Base-by-base conservation (phyloP, 2,797 vertebrate species). In the Clarias fuscus region DNA sequence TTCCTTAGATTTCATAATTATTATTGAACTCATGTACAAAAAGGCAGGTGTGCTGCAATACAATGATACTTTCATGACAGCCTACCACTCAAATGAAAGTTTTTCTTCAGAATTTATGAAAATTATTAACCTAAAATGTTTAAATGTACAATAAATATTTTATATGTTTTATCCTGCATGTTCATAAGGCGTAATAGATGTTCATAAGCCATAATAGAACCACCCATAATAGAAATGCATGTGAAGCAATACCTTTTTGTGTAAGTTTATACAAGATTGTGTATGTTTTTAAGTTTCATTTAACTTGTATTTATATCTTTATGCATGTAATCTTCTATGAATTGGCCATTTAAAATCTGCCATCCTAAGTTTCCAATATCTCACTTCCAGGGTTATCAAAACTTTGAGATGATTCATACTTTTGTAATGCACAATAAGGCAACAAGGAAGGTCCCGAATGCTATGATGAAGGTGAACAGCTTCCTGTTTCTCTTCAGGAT, bases 401-500 rank as follows among this genome's bases (percentile, higher is more conserved):
- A n/a, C n/a, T n/a, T n/a, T 33, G 27, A 27, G 7, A 68, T 82
- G 64, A 82, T 61, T 94, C 97, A 97, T 91, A 99, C 98, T 90
- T 98, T 99, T 70, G 98, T 99, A 82, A 99, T 93, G 89, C 98
- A 99, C 79, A 97, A 89, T 84, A 99, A 93, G 17, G 98, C 98
- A 76, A 98, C 77, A 27, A 99, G 94, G 92, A 99, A 99, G 17
- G 98, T 99, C 86, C 96, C 93, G 56, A 97, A 94, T 4, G 94
- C 96, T 43, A 97, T 97, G 13, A 92, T 92, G 5, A 99, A 97
- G 0, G 98, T 99, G 93, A 99, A 99, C 81, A 98, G 84, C 81
- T 99, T 99, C 90, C 98, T 95, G 80, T 99, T 96, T 89, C 95
- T 96, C 92, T 98, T 99, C 67, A 99, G 95, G 88, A 99, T 93